Percentiles rank a stretch among this genome's conserved stretches.
Conservation (phyloP, 2,888 invertebrate genomes). For the Ctena decussata region DNA sequence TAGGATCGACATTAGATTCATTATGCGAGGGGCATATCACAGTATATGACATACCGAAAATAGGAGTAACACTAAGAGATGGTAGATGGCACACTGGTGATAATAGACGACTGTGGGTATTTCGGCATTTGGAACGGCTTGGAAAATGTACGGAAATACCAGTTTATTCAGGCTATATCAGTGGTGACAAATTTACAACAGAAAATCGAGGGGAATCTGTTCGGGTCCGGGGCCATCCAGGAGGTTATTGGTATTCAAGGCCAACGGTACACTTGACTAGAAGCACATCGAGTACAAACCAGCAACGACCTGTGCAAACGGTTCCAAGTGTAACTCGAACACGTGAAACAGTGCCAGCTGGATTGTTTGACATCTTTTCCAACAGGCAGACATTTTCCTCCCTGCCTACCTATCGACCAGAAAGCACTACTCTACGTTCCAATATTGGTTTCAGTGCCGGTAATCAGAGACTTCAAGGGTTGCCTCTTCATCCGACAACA, state of each 20-base stretch:
- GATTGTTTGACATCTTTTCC: too few species aligned
- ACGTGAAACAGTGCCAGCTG: too few species aligned
- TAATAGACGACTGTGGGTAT: constrained; percentile 14
- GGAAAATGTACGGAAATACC: neutral
- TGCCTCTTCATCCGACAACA: too few species aligned
- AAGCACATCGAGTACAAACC: too few species aligned
- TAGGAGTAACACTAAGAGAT: neutral
- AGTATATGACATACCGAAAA: neutral
- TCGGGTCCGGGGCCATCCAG: neutral
- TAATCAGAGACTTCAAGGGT: too few species aligned
- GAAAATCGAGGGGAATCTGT: neutral
- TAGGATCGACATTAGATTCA: neutral
- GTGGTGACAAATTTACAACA: constrained; percentile 4
- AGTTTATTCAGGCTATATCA: neutral
- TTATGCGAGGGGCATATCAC: neutral
- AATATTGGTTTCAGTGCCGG: too few species aligned
- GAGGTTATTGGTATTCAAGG: neutral
- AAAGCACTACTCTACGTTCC: too few species aligned
- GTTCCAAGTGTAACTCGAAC: too few species aligned
- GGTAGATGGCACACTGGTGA: constrained; percentile 3
- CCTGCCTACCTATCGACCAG: too few species aligned
- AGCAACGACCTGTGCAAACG: too few species aligned
- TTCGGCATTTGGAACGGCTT: constrained; percentile 2
- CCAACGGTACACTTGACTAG: too few species aligned
- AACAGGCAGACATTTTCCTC: too few species aligned